Percentiles rank a stretch among this genome's conserved stretches.
Evolutionary conservation across 2,888 invertebrate species (phyloP).

Genomic region (Agonum fuliginosum): DNA sequence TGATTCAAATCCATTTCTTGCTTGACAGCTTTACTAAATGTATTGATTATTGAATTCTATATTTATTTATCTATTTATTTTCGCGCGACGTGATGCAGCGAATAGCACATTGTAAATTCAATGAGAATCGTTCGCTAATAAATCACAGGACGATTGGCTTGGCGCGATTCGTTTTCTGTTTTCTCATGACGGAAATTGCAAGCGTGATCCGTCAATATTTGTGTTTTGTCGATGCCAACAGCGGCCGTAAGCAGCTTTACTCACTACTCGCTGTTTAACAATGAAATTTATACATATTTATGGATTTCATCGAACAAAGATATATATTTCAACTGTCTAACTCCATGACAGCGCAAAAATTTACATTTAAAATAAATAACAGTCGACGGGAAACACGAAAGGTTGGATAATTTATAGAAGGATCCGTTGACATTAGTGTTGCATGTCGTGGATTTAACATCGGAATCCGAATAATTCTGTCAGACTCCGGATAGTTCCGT

Average conservation of each 20-base stretch:
- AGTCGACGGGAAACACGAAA: neutral
- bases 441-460: constrained; percentile 10
- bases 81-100: too few relatives aligned
- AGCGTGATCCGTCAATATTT: constrained; percentile 48
- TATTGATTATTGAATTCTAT: too few relatives aligned
- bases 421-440: neutral
- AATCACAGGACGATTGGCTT: constrained; percentile 17
- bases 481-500: neutral
- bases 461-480: neutral
- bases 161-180: constrained; percentile 21
- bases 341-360: constrained; percentile 20
- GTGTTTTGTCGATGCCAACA: constrained; percentile 20
- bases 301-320: constrained; percentile 33
- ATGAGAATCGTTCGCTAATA: constrained; percentile 12
- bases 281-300: constrained; percentile 35
- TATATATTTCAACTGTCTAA: constrained; percentile 27
- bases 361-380: constrained; percentile 40
- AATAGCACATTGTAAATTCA: constrained; percentile 35
- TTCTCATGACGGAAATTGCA: constrained; percentile 32
- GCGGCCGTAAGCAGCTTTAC: neutral
- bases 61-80: neutral
- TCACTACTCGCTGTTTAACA: constrained; percentile 13
- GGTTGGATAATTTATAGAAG: neutral
- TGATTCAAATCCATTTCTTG: too few relatives aligned
- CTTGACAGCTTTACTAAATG: too few relatives aligned